Evolutionary conservation across 2,113 vertebrate species (phyloP).

Genomic region (Calidris pygmaea): DNA sequence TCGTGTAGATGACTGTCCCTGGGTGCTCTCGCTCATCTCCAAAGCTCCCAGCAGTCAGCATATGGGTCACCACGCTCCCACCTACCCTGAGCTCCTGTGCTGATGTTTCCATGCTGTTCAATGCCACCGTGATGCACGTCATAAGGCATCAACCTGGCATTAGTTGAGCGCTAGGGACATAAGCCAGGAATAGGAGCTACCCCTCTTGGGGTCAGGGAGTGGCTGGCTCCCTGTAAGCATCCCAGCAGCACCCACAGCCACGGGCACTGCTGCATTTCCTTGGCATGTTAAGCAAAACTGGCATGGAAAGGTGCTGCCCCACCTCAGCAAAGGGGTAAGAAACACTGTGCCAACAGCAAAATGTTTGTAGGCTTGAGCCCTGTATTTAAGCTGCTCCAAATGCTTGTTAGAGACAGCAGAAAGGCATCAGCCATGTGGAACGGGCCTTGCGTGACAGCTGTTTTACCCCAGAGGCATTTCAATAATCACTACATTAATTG

Average conservation of each 20-base stretch:
- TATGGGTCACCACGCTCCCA: fast-evolving
- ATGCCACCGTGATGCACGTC: neutral
- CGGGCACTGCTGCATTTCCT: neutral
- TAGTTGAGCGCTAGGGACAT: neutral
- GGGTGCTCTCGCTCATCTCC: neutral
- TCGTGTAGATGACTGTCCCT: neutral
- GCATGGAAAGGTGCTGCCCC: neutral
- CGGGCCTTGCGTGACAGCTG: neutral
- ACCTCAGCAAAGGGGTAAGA: neutral
- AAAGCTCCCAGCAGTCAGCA: neutral
- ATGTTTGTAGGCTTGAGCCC: neutral
- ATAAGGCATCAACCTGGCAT: neutral
- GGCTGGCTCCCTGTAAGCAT: neutral
- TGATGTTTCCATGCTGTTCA: neutral
- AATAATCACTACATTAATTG: neutral
- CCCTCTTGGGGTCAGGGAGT: neutral
- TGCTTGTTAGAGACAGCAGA: neutral
- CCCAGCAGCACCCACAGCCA: neutral
- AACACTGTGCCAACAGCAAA: neutral
- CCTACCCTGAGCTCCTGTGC: neutral
- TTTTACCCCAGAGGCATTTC: neutral
- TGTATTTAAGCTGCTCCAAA: neutral
- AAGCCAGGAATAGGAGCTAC: neutral
- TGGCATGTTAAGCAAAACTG: neutral
- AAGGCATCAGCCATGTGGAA: neutral